Conservation (phyloP, 1,140 invertebrate genomes). For the Dinoponera quadriceps region DNA sequence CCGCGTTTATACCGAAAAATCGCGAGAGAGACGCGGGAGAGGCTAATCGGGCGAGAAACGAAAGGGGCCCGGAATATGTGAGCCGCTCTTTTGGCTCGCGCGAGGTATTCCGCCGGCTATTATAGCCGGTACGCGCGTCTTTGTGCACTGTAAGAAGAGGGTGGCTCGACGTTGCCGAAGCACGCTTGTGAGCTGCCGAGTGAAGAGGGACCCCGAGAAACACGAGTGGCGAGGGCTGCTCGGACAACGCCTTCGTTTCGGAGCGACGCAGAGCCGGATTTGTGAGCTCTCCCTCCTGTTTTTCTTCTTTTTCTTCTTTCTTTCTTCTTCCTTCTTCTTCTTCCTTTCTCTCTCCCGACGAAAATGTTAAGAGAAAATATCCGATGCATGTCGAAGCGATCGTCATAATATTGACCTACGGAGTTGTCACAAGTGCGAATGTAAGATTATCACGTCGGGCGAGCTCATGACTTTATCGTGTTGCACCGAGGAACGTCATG, state of each 20-base stretch:
- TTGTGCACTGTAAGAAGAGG: slow-evolving; percentile 57
- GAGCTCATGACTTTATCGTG: too few species aligned
- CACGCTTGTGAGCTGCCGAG: slow-evolving; percentile 38
- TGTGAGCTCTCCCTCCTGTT: not conserved
- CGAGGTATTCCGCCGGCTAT: slow-evolving; percentile 27
- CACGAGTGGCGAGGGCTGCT: slow-evolving; percentile 41
- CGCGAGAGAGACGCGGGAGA: slow-evolving; percentile 24
- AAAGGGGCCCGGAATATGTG: slow-evolving; percentile 49
- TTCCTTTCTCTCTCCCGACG: too few species aligned
- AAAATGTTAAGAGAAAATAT: too few species aligned
- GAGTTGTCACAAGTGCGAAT: too few species aligned
- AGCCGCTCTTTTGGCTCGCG: not conserved
- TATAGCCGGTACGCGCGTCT: slow-evolving; percentile 39
- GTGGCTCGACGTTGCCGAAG: slow-evolving; percentile 64
- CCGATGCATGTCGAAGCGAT: too few species aligned
- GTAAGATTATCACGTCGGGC: too few species aligned
- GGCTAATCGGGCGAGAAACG: slow-evolving; percentile 68
- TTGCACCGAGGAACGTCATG: too few species aligned
- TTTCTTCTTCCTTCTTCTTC: too few species aligned
- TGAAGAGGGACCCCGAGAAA: slow-evolving; percentile 22
- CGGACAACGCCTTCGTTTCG: slow-evolving; percentile 21
- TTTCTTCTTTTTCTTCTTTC: slow-evolving; percentile 2
- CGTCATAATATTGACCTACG: too few species aligned
- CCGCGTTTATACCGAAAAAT: slow-evolving; percentile 56
- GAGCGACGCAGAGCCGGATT: slow-evolving; percentile 36